These are phyloP conservation scores for Cydia pomonella DNA, from an alignment of 1,140 invertebrate species.

Conservation along the genomic window DNA sequence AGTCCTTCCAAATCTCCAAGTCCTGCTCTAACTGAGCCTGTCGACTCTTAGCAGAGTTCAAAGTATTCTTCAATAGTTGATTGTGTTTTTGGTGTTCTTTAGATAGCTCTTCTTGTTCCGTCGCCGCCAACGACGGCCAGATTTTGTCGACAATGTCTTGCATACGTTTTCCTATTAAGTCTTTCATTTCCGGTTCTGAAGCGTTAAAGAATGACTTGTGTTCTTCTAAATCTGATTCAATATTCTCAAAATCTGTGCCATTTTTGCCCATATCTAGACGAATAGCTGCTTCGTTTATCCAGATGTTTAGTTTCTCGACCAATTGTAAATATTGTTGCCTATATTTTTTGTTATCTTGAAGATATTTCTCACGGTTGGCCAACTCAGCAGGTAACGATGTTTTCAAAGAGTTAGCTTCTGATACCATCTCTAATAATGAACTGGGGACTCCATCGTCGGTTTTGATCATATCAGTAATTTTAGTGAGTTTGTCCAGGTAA, in stretches of 20 bases:
- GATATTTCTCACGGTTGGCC: conserved; percentile 88
- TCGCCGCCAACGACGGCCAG: conserved; percentile 89
- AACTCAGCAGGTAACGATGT: conserved; percentile 89
- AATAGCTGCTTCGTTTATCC: conserved; percentile 92
- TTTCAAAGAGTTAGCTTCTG: conserved; percentile 89
- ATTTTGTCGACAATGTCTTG: conserved; percentile 92
- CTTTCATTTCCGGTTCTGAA: conserved; percentile 87
- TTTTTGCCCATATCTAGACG: conserved; percentile 89
- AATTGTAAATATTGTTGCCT: conserved; percentile 87
- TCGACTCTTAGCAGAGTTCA: conserved; percentile 89
- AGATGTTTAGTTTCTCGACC: conserved; percentile 89
- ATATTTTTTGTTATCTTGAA: conserved; percentile 89
- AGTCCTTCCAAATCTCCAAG: conserved; percentile 90
- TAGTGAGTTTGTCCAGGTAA: conserved; percentile 86
- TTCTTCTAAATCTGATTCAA: conserved; percentile 90
- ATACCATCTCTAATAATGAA: conserved; percentile 89
- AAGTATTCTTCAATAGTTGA: conserved; percentile 89
- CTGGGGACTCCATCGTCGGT: conserved; percentile 89
- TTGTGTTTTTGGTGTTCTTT: conserved; percentile 89
- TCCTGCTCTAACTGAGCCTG: conserved; percentile 89
- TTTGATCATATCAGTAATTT: conserved; percentile 85
- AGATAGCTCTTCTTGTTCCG: conserved; percentile 90
- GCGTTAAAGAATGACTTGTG: conserved; percentile 91
- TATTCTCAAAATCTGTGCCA: conserved; percentile 93
- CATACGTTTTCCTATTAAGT: conserved; percentile 90